Evolutionary conservation across 2,797 vertebrate species (phyloP).

Genomic region (Pampus argenteus): DNA sequence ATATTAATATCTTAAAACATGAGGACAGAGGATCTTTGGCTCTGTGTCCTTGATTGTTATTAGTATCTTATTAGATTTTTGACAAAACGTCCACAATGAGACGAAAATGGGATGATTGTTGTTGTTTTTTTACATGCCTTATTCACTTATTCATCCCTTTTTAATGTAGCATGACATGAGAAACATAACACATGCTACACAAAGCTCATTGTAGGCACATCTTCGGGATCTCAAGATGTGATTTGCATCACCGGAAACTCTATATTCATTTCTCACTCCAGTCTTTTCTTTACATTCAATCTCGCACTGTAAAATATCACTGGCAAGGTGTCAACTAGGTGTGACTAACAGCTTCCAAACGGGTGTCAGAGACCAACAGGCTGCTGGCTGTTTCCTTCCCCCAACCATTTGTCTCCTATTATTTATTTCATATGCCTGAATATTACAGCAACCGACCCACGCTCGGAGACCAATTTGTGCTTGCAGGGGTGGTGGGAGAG

Average conservation of each 20-base stretch:
- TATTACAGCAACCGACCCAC: constrained; percentile 68
- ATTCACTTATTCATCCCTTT: not conserved
- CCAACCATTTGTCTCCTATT: constrained; percentile 72
- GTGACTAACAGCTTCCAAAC: constrained; percentile 64
- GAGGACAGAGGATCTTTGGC: not conserved
- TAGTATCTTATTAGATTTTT: not conserved
- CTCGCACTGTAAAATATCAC: constrained; percentile 27
- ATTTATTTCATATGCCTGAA: constrained; percentile 71
- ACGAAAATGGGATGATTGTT: not conserved
- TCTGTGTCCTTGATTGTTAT: not conserved
- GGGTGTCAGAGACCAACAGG: constrained; percentile 64
- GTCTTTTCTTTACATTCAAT: constrained; percentile 38
- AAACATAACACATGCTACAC: not conserved
- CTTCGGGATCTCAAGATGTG: not conserved
- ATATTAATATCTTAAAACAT: not conserved
- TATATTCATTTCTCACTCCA: not conserved
- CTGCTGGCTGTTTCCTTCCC: constrained; percentile 56
- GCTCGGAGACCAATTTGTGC: constrained; percentile 76
- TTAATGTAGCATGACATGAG: not conserved
- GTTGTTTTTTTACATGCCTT: not conserved
- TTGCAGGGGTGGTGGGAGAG: constrained; percentile 51
- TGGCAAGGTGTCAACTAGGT: constrained; percentile 41
- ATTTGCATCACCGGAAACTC: constrained; percentile 8
- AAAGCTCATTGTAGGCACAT: not conserved
- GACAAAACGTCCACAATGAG: not conserved